phyloP scores from a whole-genome alignment of 2,797 vertebrate species.

The Lagorchestes hirsutus region DNA sequence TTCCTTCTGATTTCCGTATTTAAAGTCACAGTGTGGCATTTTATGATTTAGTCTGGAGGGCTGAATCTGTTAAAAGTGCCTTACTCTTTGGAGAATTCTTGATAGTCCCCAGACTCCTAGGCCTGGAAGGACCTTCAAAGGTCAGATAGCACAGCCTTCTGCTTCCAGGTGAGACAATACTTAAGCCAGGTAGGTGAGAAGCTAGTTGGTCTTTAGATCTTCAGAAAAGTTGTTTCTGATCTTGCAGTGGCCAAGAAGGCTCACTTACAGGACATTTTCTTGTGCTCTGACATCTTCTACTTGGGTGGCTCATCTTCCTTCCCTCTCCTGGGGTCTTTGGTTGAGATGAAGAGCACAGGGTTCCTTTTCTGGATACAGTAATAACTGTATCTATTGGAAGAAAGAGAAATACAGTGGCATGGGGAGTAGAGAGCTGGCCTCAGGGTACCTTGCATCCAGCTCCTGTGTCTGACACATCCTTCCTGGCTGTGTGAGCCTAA shows the following conservation, averaged over 20 bases:
- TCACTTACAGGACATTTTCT: not conserved
- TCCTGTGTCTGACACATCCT: not conserved
- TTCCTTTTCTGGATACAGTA: not conserved
- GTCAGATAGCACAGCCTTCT: not conserved
- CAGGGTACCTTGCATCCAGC: not conserved
- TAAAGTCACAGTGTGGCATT: conserved; percentile 36
- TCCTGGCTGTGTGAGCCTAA: not conserved
- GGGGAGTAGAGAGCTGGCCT: not conserved
- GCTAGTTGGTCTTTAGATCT: not conserved
- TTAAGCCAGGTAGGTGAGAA: conserved; percentile 19
- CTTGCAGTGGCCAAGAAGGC: not conserved
- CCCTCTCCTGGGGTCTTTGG: not conserved
- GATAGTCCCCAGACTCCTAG: conserved; percentile 32
- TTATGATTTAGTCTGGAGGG: conserved; percentile 39
- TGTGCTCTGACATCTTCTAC: not conserved
- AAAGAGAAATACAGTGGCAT: not conserved
- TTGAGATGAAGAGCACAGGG: not conserved
- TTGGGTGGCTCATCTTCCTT: not conserved
- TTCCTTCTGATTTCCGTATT: conserved; percentile 38
- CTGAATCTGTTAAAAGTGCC: conserved; percentile 26
- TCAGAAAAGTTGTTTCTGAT: conserved; percentile 21
- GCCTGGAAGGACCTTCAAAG: not conserved
- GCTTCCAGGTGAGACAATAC: conserved; percentile 14
- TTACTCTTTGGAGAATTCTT: conserved; percentile 39
- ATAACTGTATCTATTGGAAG: not conserved